phyloP scores from a whole-genome alignment of 1,140 invertebrate species.

The Drosophila sucinea region DNA sequence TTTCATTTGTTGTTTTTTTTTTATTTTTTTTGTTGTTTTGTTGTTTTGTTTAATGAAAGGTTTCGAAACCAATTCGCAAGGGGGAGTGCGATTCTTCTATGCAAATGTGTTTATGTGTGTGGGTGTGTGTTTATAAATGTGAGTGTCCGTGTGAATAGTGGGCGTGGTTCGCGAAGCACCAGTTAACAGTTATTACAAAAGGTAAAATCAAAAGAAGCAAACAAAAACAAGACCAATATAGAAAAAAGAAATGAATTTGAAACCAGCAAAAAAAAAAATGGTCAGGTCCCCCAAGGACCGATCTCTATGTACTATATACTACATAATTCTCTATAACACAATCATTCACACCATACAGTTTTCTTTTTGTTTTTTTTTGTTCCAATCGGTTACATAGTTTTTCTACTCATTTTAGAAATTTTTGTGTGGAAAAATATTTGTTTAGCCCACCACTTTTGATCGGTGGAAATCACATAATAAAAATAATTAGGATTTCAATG shows the following conservation, averaged over 20 bases:
- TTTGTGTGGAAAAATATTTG: neutral
- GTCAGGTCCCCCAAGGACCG: neutral
- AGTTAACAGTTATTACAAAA: slow-evolving; percentile 57
- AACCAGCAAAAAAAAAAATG: slow-evolving; percentile 28
- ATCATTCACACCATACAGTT: slow-evolving; percentile 49
- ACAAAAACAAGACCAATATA: slow-evolving; percentile 18
- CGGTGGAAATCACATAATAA: slow-evolving; percentile 14
- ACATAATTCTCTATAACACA: slow-evolving; percentile 10
- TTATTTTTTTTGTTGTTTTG: neutral
- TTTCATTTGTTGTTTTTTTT: neutral
- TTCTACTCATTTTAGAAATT: neutral
- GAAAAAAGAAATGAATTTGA: slow-evolving; percentile 55
- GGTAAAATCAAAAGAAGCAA: slow-evolving; percentile 39
- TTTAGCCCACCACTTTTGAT: no score
- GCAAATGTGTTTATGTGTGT: slow-evolving; percentile 9
- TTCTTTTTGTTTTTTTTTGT: slow-evolving; percentile 14
- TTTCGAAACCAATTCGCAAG: slow-evolving; percentile 1
- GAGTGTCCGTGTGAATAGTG: slow-evolving; percentile 24
- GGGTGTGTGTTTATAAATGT: slow-evolving; percentile 5
- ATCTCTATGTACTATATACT: neutral
- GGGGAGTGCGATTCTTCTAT: neutral
- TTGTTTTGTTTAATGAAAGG: slow-evolving; percentile 1
- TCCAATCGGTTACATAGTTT: neutral
- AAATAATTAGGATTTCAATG: neutral
- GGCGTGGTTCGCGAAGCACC: slow-evolving; percentile 64